A percentile compares a stretch with the other conserved stretches of the same genome.
phyloP scores from a whole-genome alignment of 2,113 vertebrate species.

The Oceanites oceanicus region DNA sequence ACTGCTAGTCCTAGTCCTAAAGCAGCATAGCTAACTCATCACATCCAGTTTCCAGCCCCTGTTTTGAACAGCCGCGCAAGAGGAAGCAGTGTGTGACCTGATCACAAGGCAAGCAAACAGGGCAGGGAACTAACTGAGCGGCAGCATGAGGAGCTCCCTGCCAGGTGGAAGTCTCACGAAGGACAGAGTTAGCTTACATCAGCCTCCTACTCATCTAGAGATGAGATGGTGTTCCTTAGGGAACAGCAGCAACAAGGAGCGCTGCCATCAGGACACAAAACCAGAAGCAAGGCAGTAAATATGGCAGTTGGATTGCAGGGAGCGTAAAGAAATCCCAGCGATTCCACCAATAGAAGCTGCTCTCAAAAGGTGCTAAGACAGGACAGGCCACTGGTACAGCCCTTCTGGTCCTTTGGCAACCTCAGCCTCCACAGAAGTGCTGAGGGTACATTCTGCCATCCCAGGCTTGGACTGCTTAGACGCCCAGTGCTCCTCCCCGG shows the following conservation, averaged over 20 bases:
- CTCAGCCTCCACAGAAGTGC: neutral
- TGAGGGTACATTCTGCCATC: neutral
- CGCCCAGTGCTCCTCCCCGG: neutral
- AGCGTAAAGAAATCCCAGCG: neutral
- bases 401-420: neutral
- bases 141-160: neutral
- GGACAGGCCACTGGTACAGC: neutral
- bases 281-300: neutral
- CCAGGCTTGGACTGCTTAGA: neutral
- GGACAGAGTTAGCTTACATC: neutral
- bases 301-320: neutral
- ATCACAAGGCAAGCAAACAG: neutral
- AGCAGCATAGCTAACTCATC: neutral
- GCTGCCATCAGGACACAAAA: neutral
- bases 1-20: neutral
- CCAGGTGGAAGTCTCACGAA: neutral
- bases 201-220: neutral
- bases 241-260: neutral
- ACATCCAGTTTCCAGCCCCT: neutral
- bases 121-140: neutral
- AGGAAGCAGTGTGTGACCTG: neutral
- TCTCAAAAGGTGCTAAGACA: neutral
- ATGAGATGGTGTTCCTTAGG: neutral
- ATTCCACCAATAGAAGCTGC: neutral
- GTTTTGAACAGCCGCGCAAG: neutral